Base-by-base conservation (phyloP, 2,113 vertebrate genomes). In the Upupa epops region DNA sequence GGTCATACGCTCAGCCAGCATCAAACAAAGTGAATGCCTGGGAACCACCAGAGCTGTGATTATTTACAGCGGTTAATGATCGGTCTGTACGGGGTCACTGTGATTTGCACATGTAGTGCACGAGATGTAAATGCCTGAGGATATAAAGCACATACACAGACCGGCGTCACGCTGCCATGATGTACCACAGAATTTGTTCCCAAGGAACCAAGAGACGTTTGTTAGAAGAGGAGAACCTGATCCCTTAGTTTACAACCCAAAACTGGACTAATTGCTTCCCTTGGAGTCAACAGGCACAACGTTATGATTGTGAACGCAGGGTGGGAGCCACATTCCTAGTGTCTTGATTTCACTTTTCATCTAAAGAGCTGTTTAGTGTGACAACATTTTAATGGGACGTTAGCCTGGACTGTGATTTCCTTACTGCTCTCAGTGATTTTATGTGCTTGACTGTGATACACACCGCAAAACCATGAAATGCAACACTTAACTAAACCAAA, bases 121-220 rank as follows among this genome's bases (percentile, higher is more conserved):
- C 25, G 55, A 75, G 46, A 52, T 51, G 28, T 28, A 84, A 20
- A 32, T 36, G 46, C 26, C 20, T 3, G 49, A 76, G 70, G 75
- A 58, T 8, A 83, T 9, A 42, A 51, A 86, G 32, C 20, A 24
- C 21, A 22, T 4, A 20, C 2, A 46, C 73, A 45, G 31, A 1
- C 0, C 85, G 78, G 31, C 12, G 19, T 17, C 34, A 19, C 3
- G 0, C 24, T 46, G 36, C 54, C 36, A 19, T 5, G 8, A 46
- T 11, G 16, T 11, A 36, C 0, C 0, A 6, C 60, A 49, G 24
- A 34, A n/a, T 34, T 85, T 40, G 46, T 45, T 61, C 46, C 36
- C 51, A 48, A 69, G 83, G 48, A 93, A 60, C 9, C 45, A 59
- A 75, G 80, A 78, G 32, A 28, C 13, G 5, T 48, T 91, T 32